These are phyloP conservation scores for Paragorgia papillata DNA, from an alignment of 92 coral and sea anemone genomes.

Conservation along the genomic window DNA sequence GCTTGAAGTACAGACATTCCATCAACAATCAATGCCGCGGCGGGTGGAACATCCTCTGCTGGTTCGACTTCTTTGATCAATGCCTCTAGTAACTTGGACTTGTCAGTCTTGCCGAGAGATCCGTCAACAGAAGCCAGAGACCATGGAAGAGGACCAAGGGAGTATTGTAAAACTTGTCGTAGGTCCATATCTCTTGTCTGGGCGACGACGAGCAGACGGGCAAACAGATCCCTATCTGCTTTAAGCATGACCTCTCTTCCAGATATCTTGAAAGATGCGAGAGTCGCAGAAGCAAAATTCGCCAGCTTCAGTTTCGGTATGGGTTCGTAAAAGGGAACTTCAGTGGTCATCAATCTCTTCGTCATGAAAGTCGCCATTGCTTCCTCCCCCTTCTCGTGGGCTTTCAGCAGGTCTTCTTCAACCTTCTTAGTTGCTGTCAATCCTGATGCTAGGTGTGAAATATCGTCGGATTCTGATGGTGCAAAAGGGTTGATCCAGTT, in stretches of 20 bases:
- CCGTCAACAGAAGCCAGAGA: constrained; percentile 64
- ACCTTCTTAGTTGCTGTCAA: too few relatives aligned
- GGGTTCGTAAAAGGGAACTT: background rate
- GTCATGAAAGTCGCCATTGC: background rate
- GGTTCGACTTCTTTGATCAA: too few relatives aligned
- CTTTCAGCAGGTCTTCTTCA: too few relatives aligned
- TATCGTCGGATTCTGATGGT: too few relatives aligned
- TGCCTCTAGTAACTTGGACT: too few relatives aligned
- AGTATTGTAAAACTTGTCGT: constrained; percentile 52
- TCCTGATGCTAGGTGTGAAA: too few relatives aligned
- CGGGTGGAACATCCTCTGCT: too few relatives aligned
- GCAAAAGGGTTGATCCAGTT: background rate
- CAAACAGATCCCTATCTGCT: background rate
- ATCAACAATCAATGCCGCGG: too few relatives aligned
- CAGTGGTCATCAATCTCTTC: background rate
- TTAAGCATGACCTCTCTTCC: background rate
- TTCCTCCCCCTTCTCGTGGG: too few relatives aligned
- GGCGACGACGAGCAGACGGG: constrained; percentile 24
- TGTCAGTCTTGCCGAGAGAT: too few relatives aligned
- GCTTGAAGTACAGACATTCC: too few relatives aligned
- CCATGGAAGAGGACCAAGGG: constrained; percentile 68
- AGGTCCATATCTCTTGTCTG: constrained; percentile 63
- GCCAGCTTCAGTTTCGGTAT: background rate
- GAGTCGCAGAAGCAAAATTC: background rate
- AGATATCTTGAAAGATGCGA: background rate